Evolutionary conservation across 2,797 vertebrate genomes (phyloP), one percentile per base, ranked within the genome.

Genomic region (Emys orbicularis): DNA sequence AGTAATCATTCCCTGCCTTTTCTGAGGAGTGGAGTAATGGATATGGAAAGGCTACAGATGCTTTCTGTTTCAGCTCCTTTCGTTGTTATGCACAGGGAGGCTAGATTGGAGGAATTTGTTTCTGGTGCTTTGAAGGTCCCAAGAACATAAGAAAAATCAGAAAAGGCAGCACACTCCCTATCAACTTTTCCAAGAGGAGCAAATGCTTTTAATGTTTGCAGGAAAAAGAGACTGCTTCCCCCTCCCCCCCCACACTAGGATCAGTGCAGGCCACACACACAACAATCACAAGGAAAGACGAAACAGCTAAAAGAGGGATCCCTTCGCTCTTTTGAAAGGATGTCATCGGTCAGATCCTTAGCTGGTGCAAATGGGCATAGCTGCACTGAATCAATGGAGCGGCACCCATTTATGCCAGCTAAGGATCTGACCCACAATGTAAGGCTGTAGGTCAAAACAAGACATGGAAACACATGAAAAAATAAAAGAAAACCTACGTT

Each of bases 1-100:
- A 83, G 83, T 83, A 97, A 91, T 86, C 18, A 87, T 87, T 90
- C 53, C 44, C 83, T 96, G 90, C 59, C 91, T 89, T 68, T 52
- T 95, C 90, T 86, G 81, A 91, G 37, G 5, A 80, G 95, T 90
- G 83, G 7, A 1, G 87, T 90, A 88, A 79, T 83, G 95, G 92
- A 88, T 84, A 91, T 52, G 74, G 87, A 94, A 93, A 95, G 89
- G 76, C 92, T 4, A 83, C 44, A 95, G 47, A 76, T 82, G 59
- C 79, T 83, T 95, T 88, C 81, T 81, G 65, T 52, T 89, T 79
- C 77, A 88, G 74, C 27, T 80, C 59, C 2, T 19, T 87, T 92
- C 86, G 72, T 87, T 92, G 80, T 82, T 94, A 94, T 27, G 31
- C 81, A 89, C 83, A 89, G 47, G 41, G 41, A 29, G 94, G 19